A percentile compares a stretch with the other conserved stretches of the same genome.
phyloP scores from a whole-genome alignment of 2,888 invertebrate genomes.

The Luperina nickerlii region DNA sequence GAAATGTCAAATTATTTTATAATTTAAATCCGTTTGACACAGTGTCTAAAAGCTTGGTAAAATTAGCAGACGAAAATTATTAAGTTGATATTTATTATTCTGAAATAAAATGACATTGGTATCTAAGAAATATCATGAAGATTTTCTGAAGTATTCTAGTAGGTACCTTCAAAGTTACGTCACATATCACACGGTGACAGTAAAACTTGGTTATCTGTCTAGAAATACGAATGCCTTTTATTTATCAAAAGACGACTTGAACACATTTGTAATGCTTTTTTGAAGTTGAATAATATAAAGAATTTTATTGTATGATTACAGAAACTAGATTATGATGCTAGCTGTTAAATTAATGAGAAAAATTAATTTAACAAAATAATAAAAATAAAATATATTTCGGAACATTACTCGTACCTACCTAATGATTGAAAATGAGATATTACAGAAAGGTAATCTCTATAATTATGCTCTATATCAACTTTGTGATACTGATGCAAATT shows the following conservation, averaged over 20 bases:
- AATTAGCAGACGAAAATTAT: neutral
- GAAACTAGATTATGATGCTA: too few species aligned
- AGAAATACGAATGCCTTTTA: constrained; percentile 29
- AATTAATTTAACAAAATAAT: neutral
- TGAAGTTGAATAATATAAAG: neutral
- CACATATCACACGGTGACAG: constrained; percentile 39
- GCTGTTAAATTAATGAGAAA: too few species aligned
- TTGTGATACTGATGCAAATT: constrained; percentile 1
- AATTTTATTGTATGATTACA: neutral
- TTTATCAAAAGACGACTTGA: constrained; percentile 12
- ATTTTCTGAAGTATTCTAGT: constrained; percentile 3
- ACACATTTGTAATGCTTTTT: constrained; percentile 1
- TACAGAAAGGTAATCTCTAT: neutral
- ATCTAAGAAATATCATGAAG: neutral
- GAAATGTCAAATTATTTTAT: neutral
- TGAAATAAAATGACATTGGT: neutral
- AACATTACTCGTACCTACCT: neutral
- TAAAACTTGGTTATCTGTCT: constrained; percentile 28
- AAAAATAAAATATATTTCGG: neutral
- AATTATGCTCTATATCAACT: neutral
- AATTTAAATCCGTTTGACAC: neutral
- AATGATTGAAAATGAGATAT: neutral
- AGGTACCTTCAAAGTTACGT: constrained; percentile 17
- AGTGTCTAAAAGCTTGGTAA: neutral
- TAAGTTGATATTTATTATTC: neutral